Percentiles rank a stretch among this genome's conserved stretches.
Evolutionary conservation across 2,888 invertebrate species (phyloP).

Genomic region (Pomacea canaliculata): DNA sequence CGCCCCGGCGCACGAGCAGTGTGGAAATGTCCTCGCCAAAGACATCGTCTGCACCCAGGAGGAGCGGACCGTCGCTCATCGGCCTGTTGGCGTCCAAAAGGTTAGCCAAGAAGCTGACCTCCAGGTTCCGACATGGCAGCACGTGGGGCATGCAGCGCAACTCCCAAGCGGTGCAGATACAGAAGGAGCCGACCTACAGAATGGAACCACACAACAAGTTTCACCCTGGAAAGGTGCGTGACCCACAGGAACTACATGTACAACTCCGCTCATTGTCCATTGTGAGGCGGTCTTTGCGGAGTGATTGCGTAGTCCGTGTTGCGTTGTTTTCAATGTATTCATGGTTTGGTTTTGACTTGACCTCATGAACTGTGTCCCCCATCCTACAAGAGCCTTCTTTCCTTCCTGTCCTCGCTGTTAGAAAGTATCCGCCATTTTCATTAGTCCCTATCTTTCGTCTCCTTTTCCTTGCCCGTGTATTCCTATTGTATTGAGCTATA

Average conservation of each 20-base stretch:
- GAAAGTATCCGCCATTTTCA: no score
- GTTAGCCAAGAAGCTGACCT: constrained; percentile 47
- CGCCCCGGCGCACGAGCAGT: constrained; percentile 8
- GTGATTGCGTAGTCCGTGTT: no score
- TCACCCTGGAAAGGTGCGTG: constrained; percentile 35
- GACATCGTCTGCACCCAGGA: not conserved
- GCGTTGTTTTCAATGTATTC: no score
- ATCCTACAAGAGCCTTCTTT: no score
- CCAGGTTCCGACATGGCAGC: constrained; percentile 29
- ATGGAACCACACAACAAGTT: constrained; percentile 53
- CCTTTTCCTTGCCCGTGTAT: no score
- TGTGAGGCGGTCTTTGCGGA: no score
- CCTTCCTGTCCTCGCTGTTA: no score
- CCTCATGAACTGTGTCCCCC: no score
- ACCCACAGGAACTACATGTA: not conserved
- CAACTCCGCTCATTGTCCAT: no score
- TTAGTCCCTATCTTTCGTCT: no score
- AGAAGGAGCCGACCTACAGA: constrained; percentile 53
- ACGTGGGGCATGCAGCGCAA: constrained; percentile 28
- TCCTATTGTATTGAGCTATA: no score
- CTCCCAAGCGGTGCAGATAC: constrained; percentile 29
- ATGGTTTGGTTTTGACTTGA: no score
- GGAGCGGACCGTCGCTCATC: constrained; percentile 40
- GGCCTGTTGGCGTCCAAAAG: constrained; percentile 48
- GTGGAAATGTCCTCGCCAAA: not conserved